A percentile compares a stretch with the other conserved stretches of the same genome.
Conservation (phyloP, 2,797 vertebrate genomes). For the Agapornis canus region DNA sequence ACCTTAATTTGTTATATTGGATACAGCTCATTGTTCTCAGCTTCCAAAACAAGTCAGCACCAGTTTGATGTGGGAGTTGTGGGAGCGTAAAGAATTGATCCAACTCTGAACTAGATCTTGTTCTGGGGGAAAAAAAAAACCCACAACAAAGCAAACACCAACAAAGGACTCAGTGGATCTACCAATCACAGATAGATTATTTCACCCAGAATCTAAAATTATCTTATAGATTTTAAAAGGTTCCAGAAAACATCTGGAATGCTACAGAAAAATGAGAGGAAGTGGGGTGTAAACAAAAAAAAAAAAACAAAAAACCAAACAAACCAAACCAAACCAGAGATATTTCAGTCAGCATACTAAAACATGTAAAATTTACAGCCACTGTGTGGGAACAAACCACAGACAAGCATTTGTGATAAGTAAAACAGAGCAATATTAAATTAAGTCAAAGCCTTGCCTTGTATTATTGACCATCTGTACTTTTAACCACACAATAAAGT, state of each 20-base stretch:
- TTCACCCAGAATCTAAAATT: neutral
- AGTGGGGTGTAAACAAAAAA: neutral
- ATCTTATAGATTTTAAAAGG: neutral
- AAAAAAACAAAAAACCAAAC: accelerated
- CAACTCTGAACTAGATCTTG: neutral
- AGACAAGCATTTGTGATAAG: neutral
- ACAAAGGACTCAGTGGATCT: neutral
- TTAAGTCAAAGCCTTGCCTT: neutral
- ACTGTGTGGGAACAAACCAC: neutral
- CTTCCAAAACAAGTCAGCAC: neutral
- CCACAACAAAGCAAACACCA: neutral
- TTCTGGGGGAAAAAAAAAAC: neutral
- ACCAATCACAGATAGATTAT: neutral
- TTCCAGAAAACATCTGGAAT: neutral
- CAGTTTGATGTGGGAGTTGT: constrained; percentile 22
- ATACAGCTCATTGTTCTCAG: constrained; percentile 19
- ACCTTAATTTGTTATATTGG: constrained; percentile 12
- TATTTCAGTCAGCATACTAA: neutral
- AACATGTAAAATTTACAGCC: neutral
- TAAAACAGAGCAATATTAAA: neutral
- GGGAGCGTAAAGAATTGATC: constrained; percentile 21
- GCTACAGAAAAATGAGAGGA: neutral
- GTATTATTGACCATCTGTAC: neutral
- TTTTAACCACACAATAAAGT: neutral
- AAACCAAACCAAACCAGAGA: neutral